A percentile compares a stretch with the other conserved stretches of the same genome.
phyloP scores from a whole-genome alignment of 1,140 invertebrate genomes.

The Ruditapes philippinarum region DNA sequence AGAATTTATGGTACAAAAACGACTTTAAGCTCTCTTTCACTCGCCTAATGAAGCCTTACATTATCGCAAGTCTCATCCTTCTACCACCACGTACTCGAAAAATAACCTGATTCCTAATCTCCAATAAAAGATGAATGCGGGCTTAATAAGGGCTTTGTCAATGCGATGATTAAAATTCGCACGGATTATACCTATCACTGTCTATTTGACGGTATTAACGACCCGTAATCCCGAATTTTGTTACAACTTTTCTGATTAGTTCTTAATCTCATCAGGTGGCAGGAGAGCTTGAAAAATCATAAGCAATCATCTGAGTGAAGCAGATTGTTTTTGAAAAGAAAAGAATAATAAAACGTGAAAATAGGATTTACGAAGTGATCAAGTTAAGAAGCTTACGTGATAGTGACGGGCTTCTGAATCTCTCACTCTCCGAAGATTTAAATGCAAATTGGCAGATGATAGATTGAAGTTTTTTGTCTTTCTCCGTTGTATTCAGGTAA shows the following conservation, averaged over 20 bases:
- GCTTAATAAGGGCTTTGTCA: constrained; percentile 58
- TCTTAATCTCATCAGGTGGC: constrained; percentile 63
- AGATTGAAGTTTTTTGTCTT: constrained; percentile 32
- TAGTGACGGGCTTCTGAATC: background rate
- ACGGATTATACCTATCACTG: constrained; percentile 55
- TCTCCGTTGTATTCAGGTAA: background rate
- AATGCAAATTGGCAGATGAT: constrained; percentile 55
- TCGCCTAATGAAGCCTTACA: constrained; percentile 32
- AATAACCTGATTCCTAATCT: constrained; percentile 27
- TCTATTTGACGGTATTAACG: constrained; percentile 48
- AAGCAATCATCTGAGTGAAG: constrained; percentile 35
- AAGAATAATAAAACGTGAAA: constrained; percentile 60
- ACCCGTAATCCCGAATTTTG: constrained; percentile 43
- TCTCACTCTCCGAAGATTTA: constrained; percentile 38
- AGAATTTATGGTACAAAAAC: constrained; percentile 35
- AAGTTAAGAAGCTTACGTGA: constrained; percentile 49
- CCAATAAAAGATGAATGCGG: constrained; percentile 65
- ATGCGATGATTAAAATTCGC: constrained; percentile 33
- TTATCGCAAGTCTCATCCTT: constrained; percentile 16
- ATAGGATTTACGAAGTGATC: constrained; percentile 56
- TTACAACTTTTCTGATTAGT: constrained; percentile 60
- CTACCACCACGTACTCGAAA: constrained; percentile 5
- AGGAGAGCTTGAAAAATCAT: constrained; percentile 68
- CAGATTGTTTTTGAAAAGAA: constrained; percentile 56
- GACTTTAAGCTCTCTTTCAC: background rate